Percentiles rank a stretch among this genome's conserved stretches.
These are phyloP conservation scores for Rugalucina vietnamica DNA, from an alignment of 2,888 invertebrate genomes.

Conservation along the genomic window DNA sequence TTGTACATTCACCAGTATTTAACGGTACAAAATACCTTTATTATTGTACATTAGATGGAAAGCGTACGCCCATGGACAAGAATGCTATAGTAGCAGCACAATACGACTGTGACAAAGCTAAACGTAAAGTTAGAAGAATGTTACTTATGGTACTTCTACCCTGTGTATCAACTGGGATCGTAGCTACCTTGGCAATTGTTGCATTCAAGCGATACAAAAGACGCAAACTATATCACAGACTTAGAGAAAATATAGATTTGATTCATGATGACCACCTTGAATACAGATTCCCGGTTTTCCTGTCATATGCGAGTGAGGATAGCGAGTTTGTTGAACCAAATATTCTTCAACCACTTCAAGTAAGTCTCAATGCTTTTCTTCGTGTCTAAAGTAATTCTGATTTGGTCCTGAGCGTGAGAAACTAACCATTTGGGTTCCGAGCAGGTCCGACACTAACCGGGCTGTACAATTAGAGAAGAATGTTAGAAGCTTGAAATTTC, in stretches of 20 bases:
- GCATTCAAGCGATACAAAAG: neutral
- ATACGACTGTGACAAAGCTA: neutral
- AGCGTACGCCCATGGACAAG: neutral
- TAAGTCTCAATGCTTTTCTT: too few relatives aligned
- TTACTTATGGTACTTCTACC: neutral
- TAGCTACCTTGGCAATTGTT: neutral
- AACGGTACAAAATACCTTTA: neutral
- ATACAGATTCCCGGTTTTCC: neutral
- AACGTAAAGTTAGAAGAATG: neutral
- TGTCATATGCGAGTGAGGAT: neutral
- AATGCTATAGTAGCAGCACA: neutral
- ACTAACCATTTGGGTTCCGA: too few relatives aligned
- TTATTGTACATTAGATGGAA: neutral
- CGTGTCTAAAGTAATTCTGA: too few relatives aligned
- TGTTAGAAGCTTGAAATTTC: too few relatives aligned
- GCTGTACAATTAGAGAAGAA: too few relatives aligned
- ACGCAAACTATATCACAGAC: neutral
- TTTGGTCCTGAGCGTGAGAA: too few relatives aligned
- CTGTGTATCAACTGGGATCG: too few relatives aligned
- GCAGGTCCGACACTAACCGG: too few relatives aligned
- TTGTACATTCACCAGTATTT: neutral
- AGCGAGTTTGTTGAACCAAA: neutral
- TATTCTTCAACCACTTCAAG: neutral
- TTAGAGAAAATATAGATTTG: neutral
- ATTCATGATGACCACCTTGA: neutral